Percentiles rank a stretch among this genome's conserved stretches.
Conservation (phyloP, 2,797 vertebrate genomes). For the Coendou prehensilis region DNA sequence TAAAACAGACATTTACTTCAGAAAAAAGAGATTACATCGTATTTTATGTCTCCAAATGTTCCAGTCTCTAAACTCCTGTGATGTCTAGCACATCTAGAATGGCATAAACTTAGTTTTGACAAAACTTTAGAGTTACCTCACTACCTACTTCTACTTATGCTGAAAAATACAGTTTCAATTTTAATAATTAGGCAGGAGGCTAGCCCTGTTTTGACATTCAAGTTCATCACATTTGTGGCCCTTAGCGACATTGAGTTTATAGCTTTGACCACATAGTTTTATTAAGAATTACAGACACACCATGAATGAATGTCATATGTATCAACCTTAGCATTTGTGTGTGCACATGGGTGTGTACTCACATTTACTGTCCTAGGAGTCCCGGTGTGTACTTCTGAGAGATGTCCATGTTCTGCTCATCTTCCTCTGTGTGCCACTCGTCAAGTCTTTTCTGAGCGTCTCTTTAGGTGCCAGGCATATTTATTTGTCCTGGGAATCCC, state of each 20-base stretch:
- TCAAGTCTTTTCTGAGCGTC: neutral
- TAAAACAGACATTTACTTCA: neutral
- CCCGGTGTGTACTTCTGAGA: neutral
- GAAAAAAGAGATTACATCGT: neutral
- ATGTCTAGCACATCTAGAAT: neutral
- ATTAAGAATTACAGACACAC: neutral
- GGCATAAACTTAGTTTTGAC: neutral
- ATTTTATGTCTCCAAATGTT: neutral
- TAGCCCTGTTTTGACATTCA: neutral
- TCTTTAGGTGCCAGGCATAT: accelerated
- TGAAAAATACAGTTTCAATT: neutral
- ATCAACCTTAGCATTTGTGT: neutral
- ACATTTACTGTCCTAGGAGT: neutral
- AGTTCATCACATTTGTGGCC: neutral
- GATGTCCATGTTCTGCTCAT: neutral
- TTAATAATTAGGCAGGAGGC: neutral
- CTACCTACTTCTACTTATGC: neutral
- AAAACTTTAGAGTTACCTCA: neutral
- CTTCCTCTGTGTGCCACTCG: neutral
- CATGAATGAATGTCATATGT: neutral
- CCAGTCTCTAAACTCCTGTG: neutral
- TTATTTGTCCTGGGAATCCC: neutral
- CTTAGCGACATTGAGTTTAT: neutral
- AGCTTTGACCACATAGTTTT: neutral
- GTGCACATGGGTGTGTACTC: accelerated